Evolutionary conservation across 2,113 vertebrate species (phyloP).

Genomic region (Pipra filicauda): DNA sequence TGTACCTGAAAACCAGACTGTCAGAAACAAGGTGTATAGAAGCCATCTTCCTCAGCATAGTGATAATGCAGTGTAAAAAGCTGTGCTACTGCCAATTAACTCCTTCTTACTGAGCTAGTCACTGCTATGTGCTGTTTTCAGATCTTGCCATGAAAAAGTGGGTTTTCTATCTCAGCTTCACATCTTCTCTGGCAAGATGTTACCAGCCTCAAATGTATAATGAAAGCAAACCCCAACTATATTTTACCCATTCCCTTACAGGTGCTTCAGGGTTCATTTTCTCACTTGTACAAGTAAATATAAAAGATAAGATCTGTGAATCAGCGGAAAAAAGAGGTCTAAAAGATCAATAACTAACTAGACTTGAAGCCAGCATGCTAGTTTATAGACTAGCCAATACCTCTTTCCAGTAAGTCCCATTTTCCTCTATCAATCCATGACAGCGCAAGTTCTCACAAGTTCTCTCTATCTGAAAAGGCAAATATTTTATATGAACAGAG

Average conservation of each 20-base stretch:
- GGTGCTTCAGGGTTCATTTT: not conserved
- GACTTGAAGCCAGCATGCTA: not conserved
- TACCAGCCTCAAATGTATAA: not conserved
- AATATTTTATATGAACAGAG: not conserved
- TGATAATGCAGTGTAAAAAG: constrained; percentile 11
- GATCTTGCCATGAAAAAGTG: not conserved
- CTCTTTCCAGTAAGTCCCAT: not conserved
- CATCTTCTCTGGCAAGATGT: not conserved
- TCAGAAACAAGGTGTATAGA: constrained; percentile 21
- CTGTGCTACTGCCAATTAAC: not conserved
- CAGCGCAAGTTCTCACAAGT: not conserved
- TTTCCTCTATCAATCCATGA: not conserved
- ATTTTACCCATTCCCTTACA: not conserved
- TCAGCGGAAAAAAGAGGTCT: not conserved
- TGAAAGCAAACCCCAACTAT: not conserved
- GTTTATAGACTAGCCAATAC: not conserved
- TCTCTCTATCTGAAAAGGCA: not conserved
- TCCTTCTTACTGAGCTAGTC: not conserved
- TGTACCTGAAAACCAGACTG: constrained; percentile 32
- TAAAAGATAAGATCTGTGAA: not conserved
- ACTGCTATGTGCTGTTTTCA: not conserved
- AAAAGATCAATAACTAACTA: not conserved
- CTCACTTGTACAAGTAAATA: not conserved
- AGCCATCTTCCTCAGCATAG: constrained; percentile 4
- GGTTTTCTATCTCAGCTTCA: not conserved